A percentile compares a stretch with the other conserved stretches of the same genome.
phyloP scores from a whole-genome alignment of 2,888 invertebrate species.

The Trilocha varians region DNA sequence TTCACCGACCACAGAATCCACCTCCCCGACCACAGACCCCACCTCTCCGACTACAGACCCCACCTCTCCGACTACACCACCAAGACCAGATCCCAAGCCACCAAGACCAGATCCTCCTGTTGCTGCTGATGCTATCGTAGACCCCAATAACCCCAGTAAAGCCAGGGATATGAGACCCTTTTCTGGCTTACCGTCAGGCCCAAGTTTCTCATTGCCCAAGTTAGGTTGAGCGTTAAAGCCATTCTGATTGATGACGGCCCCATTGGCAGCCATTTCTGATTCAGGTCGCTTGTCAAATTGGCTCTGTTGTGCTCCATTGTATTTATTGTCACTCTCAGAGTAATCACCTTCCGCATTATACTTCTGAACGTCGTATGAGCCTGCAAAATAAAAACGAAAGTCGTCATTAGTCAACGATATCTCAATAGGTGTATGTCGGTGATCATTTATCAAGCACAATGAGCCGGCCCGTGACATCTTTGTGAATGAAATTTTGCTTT shows the following conservation, averaged over 20 bases:
- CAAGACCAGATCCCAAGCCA: too few relatives aligned
- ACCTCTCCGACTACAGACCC: too few relatives aligned
- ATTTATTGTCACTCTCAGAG: slow-evolving; percentile 35
- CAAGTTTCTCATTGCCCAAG: too few relatives aligned
- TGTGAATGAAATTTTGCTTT: slow-evolving; percentile 24
- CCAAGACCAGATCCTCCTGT: too few relatives aligned
- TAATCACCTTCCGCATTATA: slow-evolving; percentile 56
- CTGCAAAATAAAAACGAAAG: slow-evolving; percentile 68
- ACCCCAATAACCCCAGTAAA: too few relatives aligned
- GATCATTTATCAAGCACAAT: slow-evolving; percentile 54
- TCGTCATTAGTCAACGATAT: slow-evolving; percentile 54
- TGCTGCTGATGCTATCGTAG: too few relatives aligned
- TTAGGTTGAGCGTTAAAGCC: slow-evolving; percentile 16
- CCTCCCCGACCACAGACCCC: too few relatives aligned
- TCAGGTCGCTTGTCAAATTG: slow-evolving; percentile 34
- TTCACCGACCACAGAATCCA: too few relatives aligned
- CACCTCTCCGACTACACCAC: too few relatives aligned
- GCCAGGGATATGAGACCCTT: too few relatives aligned
- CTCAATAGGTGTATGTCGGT: slow-evolving; percentile 24
- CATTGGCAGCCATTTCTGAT: slow-evolving; percentile 29
- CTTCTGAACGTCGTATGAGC: slow-evolving; percentile 59
- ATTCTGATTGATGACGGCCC: slow-evolving; percentile 38
- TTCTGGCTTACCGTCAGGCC: too few relatives aligned
- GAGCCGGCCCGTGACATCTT: slow-evolving; percentile 27
- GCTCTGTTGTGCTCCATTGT: slow-evolving; percentile 38